A percentile compares a stretch with the other conserved stretches of the same genome.
Conservation (phyloP, 1,140 invertebrate genomes). For the Drosophila nebulosa region DNA sequence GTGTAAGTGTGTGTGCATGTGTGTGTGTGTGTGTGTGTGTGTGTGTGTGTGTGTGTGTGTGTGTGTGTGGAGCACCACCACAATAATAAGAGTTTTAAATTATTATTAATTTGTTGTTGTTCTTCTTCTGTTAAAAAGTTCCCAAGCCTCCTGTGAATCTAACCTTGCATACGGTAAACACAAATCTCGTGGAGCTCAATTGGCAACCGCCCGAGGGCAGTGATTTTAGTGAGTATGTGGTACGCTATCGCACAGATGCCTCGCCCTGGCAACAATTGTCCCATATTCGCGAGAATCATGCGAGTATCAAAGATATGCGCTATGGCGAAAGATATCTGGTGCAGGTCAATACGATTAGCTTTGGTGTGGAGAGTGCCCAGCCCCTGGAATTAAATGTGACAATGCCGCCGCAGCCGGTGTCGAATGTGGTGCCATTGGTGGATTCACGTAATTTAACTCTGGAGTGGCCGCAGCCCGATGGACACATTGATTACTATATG, state of each 20-base stretch:
- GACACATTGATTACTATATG: conserved; percentile 91
- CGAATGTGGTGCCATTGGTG: conserved; percentile 88
- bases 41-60: too few relatives aligned
- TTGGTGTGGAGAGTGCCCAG: conserved; percentile 88
- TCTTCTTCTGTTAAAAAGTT: conserved; percentile 82
- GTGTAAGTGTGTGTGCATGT: conserved; percentile 89
- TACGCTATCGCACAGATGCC: conserved; percentile 89
- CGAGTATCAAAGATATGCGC: conserved; percentile 92
- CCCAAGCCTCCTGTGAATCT: conserved; percentile 92
- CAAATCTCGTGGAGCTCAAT: conserved; percentile 89
- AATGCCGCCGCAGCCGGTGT: conserved; percentile 91
- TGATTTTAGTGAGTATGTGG: conserved; percentile 89
- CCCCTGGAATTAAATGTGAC: conserved; percentile 90
- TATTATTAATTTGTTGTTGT: background rate
- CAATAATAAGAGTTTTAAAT: background rate
- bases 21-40: too few relatives aligned
- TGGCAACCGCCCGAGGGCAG: conserved; percentile 90
- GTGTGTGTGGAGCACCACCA: too few relatives aligned
- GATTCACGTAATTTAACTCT: conserved; percentile 95
- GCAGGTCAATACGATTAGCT: conserved; percentile 93
- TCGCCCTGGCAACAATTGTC: conserved; percentile 86
- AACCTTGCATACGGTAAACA: conserved; percentile 89
- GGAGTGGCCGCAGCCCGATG: conserved; percentile 91
- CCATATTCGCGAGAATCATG: conserved; percentile 85
- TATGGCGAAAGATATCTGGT: conserved; percentile 93